Percentiles rank a stretch among this genome's conserved stretches.
phyloP scores from a whole-genome alignment of 2,113 vertebrate genomes.

The Hystrix cristata region DNA sequence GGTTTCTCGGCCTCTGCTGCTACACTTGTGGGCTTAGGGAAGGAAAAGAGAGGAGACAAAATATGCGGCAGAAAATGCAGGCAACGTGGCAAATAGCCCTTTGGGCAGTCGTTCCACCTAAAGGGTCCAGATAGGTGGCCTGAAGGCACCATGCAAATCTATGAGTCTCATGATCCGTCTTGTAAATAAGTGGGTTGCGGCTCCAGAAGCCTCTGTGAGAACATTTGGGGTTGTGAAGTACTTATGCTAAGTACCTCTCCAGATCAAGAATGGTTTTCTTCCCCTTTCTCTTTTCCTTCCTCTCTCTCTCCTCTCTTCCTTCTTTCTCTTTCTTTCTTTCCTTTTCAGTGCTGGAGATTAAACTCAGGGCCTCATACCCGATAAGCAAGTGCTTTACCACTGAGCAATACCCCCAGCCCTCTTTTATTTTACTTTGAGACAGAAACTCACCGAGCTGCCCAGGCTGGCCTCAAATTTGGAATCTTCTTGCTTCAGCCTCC shows the following conservation, averaged over 20 bases:
- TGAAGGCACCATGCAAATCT: background rate
- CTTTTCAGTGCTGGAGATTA: background rate
- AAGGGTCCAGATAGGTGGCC: background rate
- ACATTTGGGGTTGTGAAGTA: background rate
- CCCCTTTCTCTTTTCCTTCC: background rate
- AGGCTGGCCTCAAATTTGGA: background rate
- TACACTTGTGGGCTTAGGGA: background rate
- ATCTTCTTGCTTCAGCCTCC: background rate
- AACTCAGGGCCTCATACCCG: background rate
- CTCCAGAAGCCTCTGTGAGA: background rate
- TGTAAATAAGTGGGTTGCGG: background rate
- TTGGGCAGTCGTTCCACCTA: background rate
- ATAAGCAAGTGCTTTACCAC: background rate
- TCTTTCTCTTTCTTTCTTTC: background rate
- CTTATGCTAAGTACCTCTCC: background rate
- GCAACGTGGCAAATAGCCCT: background rate
- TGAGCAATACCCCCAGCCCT: background rate
- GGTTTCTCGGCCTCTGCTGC: background rate
- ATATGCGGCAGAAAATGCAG: background rate
- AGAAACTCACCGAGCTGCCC: background rate
- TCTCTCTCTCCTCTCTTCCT: background rate
- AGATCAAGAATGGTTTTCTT: background rate
- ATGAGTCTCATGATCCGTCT: background rate
- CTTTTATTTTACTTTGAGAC: background rate
- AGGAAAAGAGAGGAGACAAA: slow-evolving; percentile 12